Evolutionary conservation across 2,113 vertebrate genomes (phyloP).

Genomic region (Xiphias gladius): DNA sequence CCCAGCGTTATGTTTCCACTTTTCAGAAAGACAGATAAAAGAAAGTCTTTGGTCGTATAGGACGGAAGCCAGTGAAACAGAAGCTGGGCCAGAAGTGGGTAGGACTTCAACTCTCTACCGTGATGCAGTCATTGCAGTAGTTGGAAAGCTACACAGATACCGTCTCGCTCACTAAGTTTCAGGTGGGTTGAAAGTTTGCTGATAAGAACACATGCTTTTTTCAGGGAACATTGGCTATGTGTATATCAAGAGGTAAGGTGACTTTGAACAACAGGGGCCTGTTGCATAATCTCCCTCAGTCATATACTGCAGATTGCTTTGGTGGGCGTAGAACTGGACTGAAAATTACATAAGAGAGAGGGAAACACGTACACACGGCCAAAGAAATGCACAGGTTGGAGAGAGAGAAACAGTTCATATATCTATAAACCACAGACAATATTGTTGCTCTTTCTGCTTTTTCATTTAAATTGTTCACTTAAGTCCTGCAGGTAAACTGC

Average conservation of each 20-base stretch:
- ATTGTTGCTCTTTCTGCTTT: neutral
- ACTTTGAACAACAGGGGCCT: constrained; percentile 60
- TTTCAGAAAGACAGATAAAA: neutral
- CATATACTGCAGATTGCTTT: constrained; percentile 73
- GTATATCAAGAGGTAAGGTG: constrained; percentile 45
- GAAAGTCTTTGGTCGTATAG: neutral
- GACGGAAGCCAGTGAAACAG: neutral
- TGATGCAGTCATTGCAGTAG: neutral
- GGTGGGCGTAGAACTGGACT: constrained; percentile 76
- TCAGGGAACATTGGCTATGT: constrained; percentile 2
- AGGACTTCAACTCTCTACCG: neutral
- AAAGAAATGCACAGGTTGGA: constrained; percentile 19
- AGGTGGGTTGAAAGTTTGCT: constrained; percentile 50
- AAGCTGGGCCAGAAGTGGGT: neutral
- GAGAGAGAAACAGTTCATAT: neutral
- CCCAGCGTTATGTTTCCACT: neutral
- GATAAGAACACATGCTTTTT: constrained; percentile 35
- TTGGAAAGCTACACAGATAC: neutral
- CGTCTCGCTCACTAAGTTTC: constrained; percentile 7
- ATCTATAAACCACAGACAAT: neutral
- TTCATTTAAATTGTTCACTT: neutral
- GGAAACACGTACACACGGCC: constrained; percentile 26
- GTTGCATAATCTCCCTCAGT: constrained; percentile 78
- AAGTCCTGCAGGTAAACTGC: neutral
- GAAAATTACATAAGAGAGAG: constrained; percentile 74